These are phyloP conservation scores for Porites cylindrica DNA, from an alignment of 92 coral and sea anemone species.

Conservation along the genomic window DNA sequence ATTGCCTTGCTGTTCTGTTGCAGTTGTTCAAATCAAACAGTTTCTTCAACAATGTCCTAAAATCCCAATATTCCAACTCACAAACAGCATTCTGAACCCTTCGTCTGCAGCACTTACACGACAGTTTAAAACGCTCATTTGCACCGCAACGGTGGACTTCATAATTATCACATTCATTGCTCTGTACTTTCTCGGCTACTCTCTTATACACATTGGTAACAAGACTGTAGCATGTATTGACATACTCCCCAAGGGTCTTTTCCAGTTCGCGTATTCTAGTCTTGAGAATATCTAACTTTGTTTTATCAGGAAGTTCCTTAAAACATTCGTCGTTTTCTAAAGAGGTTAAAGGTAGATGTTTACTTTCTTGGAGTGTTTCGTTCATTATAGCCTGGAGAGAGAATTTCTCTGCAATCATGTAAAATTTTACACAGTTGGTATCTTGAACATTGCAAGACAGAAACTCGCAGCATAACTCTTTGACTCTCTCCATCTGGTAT, in stretches of 20 bases:
- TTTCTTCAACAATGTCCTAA: constrained; percentile 62
- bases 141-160: constrained; percentile 59
- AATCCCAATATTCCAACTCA: constrained; percentile 59
- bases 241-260: constrained; percentile 71
- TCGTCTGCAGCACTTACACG: constrained; percentile 84
- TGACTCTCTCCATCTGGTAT: constrained; percentile 81
- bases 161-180: constrained; percentile 68
- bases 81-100: constrained; percentile 77
- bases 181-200: constrained; percentile 58
- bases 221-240: constrained; percentile 66
- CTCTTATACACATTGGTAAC: constrained; percentile 52
- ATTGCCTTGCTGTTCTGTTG: constrained; percentile 64
- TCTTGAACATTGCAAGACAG: constrained; percentile 72
- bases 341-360: constrained; percentile 50
- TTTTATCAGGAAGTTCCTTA: constrained; percentile 61
- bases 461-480: constrained; percentile 68
- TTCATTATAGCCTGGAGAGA: constrained; percentile 53
- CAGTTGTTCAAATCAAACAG: constrained; percentile 73
- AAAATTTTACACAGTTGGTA: constrained; percentile 68
- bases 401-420: constrained; percentile 72
- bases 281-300: constrained; percentile 65
- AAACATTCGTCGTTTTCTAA: constrained; percentile 64
- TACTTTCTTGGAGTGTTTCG: constrained; percentile 65
- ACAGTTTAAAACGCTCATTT: constrained; percentile 72
- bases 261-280: constrained; percentile 77